A percentile compares a stretch with the other conserved stretches of the same genome.
These are phyloP conservation scores for Galerucella calmariensis DNA, from an alignment of 2,888 invertebrate species.

Conservation along the genomic window DNA sequence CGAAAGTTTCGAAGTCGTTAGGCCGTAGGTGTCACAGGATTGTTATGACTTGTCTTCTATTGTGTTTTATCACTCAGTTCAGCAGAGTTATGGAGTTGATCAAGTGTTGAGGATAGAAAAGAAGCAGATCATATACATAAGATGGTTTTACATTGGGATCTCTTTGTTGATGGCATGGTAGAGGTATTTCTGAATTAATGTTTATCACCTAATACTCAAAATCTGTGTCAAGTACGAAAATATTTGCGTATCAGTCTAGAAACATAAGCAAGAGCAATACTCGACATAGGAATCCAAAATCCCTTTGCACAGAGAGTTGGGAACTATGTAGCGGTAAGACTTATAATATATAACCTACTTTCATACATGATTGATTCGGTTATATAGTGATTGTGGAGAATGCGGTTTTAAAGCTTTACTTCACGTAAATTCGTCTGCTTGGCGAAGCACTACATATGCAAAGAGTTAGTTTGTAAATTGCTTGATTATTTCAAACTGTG, in stretches of 20 bases:
- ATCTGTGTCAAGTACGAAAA: neutral
- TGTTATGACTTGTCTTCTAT: no score
- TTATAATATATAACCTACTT: conserved; percentile 43
- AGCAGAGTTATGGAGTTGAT: no score
- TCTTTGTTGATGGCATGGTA: no score
- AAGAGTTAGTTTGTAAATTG: conserved; percentile 38
- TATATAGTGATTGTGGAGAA: conserved; percentile 44
- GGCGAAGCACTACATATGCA: conserved; percentile 35
- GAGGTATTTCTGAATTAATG: no score
- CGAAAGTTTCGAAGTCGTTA: no score
- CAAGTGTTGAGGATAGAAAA: no score
- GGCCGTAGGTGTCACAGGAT: no score
- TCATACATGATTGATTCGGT: conserved; percentile 50
- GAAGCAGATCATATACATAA: no score
- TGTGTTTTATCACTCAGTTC: no score
- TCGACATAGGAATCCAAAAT: conserved; percentile 38
- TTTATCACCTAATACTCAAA: no score
- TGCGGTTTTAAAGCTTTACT: conserved; percentile 39
- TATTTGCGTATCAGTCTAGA: conserved; percentile 10
- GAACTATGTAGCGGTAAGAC: conserved; percentile 46
- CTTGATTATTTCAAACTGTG: conserved; percentile 35
- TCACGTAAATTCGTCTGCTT: conserved; percentile 40
- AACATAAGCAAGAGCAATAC: conserved; percentile 25
- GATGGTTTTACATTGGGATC: no score
- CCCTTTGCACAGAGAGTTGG: conserved; percentile 43